phyloP scores from a whole-genome alignment of 2,113 vertebrate species.

The crab-eating macaque (Macaca fascicularis) region T2T-MFA8v1.1 NC_088385.1:117836001-117836500 shows the following conservation, averaged over 20 bases:
- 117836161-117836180: not conserved
- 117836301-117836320: not conserved
- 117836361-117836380: not conserved
- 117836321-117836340: not conserved
- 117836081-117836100: not conserved
- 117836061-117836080: not conserved
- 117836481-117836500: not conserved
- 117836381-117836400: not conserved
- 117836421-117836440: not conserved
- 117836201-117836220: not conserved
- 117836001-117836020: not conserved
- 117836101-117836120: not conserved
- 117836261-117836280: slow-evolving; percentile 19
- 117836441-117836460: not conserved
- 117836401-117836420: not conserved
- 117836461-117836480: not conserved
- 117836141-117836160: not conserved
- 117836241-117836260: not conserved
- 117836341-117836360: slow-evolving; percentile 35
- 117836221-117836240: not conserved
- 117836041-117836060: not conserved
- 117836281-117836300: not conserved
- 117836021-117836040: not conserved
- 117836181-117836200: not conserved
- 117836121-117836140: not conserved